These are phyloP conservation scores for Drosophila persimilis DNA, from an alignment of 1,140 invertebrate genomes.

Conservation along the genomic window DNA sequence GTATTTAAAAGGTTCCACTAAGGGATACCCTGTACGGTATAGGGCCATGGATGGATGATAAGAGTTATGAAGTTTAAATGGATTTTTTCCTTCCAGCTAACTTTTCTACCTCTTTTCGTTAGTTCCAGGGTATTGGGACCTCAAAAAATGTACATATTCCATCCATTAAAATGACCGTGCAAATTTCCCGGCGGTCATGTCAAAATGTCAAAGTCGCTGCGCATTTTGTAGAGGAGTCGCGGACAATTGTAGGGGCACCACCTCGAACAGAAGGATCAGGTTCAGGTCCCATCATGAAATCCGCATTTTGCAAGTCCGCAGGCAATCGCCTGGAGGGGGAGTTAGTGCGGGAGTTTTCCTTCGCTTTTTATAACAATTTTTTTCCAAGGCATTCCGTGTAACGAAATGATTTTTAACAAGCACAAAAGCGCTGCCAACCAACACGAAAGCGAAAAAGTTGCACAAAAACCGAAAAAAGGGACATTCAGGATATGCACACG, in stretches of 20 bases:
- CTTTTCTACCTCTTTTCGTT: background rate
- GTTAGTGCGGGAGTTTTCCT: background rate
- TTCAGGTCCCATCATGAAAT: constrained; percentile 36
- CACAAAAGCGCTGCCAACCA: constrained; percentile 22
- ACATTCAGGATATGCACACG: constrained; percentile 58
- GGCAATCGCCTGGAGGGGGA: constrained; percentile 1
- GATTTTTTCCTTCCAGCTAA: no score
- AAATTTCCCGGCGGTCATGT: constrained; percentile 11
- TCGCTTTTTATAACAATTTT: constrained; percentile 19
- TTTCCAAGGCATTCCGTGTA: constrained; percentile 15
- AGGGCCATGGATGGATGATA: no score
- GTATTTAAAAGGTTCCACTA: background rate
- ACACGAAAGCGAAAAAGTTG: constrained; percentile 36
- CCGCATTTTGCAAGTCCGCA: constrained; percentile 45
- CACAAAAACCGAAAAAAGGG: constrained; percentile 42
- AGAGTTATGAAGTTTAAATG: no score
- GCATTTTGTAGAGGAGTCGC: no score
- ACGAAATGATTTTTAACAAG: constrained; percentile 38
- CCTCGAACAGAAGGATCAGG: constrained; percentile 24
- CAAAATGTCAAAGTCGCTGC: constrained; percentile 20
- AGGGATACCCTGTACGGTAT: background rate
- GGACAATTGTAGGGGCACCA: background rate
- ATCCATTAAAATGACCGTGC: background rate
- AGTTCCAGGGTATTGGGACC: background rate
- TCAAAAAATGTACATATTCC: background rate